A percentile compares a stretch with the other conserved stretches of the same genome.
phyloP scores from a whole-genome alignment of 2,113 vertebrate species.

The Podarcis cretensis region DNA sequence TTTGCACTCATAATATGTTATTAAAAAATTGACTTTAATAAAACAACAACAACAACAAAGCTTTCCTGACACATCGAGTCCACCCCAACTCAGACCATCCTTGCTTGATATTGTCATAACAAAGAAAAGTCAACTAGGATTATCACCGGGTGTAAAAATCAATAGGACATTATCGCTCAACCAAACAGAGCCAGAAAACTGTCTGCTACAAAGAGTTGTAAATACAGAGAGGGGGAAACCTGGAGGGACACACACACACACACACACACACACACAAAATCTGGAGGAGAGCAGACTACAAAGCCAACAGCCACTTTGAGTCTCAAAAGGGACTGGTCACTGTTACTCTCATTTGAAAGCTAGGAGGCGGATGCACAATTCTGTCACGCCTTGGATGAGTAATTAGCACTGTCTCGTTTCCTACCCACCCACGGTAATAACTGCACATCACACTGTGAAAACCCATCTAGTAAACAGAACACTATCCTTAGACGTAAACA shows the following conservation, averaged over 20 bases:
- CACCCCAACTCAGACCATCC: not conserved
- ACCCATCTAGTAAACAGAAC: not conserved
- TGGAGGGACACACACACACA: not conserved
- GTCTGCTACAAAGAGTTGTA: conserved; percentile 7
- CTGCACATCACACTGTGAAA: not conserved
- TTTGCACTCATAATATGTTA: not conserved
- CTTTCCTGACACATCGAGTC: not conserved
- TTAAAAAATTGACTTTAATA: conserved; percentile 14
- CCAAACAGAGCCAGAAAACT: not conserved
- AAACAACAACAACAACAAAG: conserved; percentile 7
- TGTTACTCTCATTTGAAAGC: not conserved
- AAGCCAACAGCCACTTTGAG: not conserved
- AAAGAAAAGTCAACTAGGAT: conserved; percentile 3
- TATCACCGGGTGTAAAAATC: conserved; percentile 35
- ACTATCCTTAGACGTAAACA: not conserved
- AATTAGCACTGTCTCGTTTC: not conserved
- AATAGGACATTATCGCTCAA: conserved; percentile 34
- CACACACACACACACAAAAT: not conserved
- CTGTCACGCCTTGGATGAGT: not conserved
- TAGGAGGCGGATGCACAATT: not conserved
- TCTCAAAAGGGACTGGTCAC: not conserved
- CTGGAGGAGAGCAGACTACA: not conserved
- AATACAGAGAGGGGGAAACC: conserved; percentile 25
- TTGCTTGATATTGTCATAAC: conserved; percentile 11
- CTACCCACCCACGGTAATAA: too few species aligned